These are phyloP conservation scores for Cotesia glomerata DNA, from an alignment of 1,140 invertebrate species.

Conservation along the genomic window DNA sequence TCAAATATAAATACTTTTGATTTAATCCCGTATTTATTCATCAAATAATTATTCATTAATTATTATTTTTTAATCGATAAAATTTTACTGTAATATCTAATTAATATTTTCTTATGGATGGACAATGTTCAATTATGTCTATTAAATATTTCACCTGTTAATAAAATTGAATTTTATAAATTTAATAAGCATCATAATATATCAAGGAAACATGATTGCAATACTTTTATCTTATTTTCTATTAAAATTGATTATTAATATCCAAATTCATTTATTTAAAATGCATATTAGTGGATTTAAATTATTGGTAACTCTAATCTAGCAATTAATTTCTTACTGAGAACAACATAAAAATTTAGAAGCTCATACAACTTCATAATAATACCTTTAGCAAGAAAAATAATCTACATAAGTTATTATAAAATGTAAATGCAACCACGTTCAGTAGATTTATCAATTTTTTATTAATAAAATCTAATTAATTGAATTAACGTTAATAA, in stretches of 20 bases:
- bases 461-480: too few species aligned
- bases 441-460: too few species aligned
- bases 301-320: too few species aligned
- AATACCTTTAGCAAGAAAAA: too few species aligned
- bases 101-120: slow-evolving; percentile 31
- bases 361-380: too few species aligned
- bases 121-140: slow-evolving; percentile 30
- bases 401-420: not conserved
- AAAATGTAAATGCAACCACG: slow-evolving; percentile 3
- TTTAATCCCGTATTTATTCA: slow-evolving; percentile 3
- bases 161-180: slow-evolving; percentile 3
- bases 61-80: not conserved
- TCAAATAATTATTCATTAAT: not conserved
- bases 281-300: too few species aligned
- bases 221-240: not conserved
- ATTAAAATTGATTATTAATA: too few species aligned
- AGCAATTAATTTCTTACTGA: too few species aligned
- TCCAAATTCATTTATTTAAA: too few species aligned
- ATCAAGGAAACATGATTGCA: not conserved
- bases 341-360: too few species aligned
- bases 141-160: slow-evolving; percentile 25
- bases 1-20: slow-evolving; percentile 9
- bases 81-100: slow-evolving; percentile 27
- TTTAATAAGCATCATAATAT: not conserved
- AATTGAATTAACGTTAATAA: not conserved